Percentiles rank a stretch among this genome's conserved stretches.
These are phyloP conservation scores for Apostichopus parvimensis DNA, from an alignment of 35 echinoderm and acorn worm genomes.

Conservation along the genomic window DNA sequence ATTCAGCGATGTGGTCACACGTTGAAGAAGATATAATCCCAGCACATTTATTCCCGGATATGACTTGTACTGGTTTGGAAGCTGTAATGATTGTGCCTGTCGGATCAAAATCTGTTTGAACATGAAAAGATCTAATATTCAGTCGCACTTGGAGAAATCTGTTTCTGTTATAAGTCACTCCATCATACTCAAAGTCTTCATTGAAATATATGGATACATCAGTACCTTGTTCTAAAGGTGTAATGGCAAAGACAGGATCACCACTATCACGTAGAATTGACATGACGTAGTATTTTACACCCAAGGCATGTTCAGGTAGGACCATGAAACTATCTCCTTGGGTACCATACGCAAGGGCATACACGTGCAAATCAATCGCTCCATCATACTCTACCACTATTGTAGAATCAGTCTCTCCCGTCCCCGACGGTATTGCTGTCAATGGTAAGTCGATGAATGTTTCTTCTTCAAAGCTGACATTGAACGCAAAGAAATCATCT, in stretches of 20 bases:
- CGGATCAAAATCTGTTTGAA: constrained; percentile 4
- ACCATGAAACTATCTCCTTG: constrained; percentile 20
- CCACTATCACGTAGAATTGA: not conserved
- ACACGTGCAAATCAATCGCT: not conserved
- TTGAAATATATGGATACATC: constrained; percentile 15
- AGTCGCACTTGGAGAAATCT: not conserved
- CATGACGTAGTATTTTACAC: not conserved
- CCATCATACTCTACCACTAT: not conserved
- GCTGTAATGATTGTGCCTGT: not conserved
- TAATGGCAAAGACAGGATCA: not conserved
- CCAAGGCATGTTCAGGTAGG: not conserved
- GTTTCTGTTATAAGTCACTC: not conserved
- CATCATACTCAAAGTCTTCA: constrained; percentile 18
- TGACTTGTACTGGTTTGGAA: not conserved
- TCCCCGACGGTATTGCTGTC: not conserved
- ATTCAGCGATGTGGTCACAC: constrained; percentile 11
- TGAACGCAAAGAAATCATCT: constrained; percentile 1
- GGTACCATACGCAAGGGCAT: not conserved
- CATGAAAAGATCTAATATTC: not conserved
- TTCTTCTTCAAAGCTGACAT: not conserved
- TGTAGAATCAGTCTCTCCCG: not conserved
- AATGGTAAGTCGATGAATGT: not conserved
- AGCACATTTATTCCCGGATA: constrained; percentile 16
- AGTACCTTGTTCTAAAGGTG: constrained; percentile 3
- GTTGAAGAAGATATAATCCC: not conserved